phyloP scores from a whole-genome alignment of 2,888 invertebrate species.

The Heliconius cydno region DNA sequence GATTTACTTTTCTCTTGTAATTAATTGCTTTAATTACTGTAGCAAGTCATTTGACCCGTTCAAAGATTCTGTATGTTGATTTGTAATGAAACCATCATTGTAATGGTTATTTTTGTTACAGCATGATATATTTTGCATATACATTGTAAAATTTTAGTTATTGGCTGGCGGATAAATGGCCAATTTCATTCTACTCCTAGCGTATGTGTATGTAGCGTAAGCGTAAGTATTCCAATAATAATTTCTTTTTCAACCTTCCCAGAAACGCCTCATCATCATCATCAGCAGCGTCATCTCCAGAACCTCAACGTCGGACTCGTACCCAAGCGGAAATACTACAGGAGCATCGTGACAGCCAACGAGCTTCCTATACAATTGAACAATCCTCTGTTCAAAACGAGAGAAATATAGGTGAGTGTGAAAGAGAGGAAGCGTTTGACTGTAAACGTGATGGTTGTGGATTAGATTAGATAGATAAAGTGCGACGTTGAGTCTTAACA shows the following conservation, averaged over 20 bases:
- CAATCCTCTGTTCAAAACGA: background rate
- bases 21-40: too few relatives aligned
- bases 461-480: background rate
- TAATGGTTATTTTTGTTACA: too few relatives aligned
- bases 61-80: too few relatives aligned
- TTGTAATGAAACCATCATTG: too few relatives aligned
- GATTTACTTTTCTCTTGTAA: too few relatives aligned
- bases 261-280: conserved; percentile 78
- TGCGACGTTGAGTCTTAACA: background rate
- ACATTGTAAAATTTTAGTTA: too few relatives aligned
- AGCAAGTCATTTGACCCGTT: too few relatives aligned
- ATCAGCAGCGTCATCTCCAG: conserved; percentile 68
- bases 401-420: conserved; percentile 59
- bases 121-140: too few relatives aligned
- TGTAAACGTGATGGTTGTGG: background rate
- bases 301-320: conserved; percentile 63
- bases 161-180: too few relatives aligned
- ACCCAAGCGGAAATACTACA: conserved; percentile 77
- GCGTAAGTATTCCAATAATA: too few relatives aligned
- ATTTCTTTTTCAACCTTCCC: conserved; percentile 28
- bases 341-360: conserved; percentile 64
- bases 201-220: too few relatives aligned
- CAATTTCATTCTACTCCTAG: too few relatives aligned
- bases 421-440: background rate
- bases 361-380: conserved; percentile 41